Base-by-base conservation (phyloP, 2,113 vertebrate genomes). In the Phasianus colchicus region DNA sequence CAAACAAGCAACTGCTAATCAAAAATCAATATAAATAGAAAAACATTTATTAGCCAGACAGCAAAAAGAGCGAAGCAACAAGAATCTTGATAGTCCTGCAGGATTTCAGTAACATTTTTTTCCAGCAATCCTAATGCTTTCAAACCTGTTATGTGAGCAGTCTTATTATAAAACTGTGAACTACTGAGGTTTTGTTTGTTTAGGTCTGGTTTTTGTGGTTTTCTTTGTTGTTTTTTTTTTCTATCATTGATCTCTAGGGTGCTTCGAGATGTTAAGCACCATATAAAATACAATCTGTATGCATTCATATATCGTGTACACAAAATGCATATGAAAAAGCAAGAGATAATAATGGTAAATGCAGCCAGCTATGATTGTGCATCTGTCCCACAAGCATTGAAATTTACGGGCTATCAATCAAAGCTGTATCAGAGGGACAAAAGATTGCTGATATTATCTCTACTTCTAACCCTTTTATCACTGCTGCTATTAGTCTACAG, bases 391-490 rank as follows among this genome's bases (percentile, higher is more conserved):
- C 55, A 63, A 34, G 29, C 47, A 43, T 82, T 74, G 47, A 17
- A 60, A 74, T 22, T 90, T 84, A 20, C 89, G 61, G 45, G 66
- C 55, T 96, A 87, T 81, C 63, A 95, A 17, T 83, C 30, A 88
- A 90, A 90, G 45, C 17, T 81, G 25, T 52, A 45, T 74, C 72
- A 90, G 65, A 92, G 10, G 42, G 43, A 38, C 20, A 76, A 52
- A 43, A 73, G 55, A 90, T 78, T 92, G 58, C 45, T 90, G 74
- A 72, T 92, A 83, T 72, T 94, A 73, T 63, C 80, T 83, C 36
- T 78, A 52, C 48, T 77, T 47, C 30, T 80, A 29, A 80, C 89
- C 40, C 38, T 88, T 90, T 74, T 77, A 65, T 92, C 82, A 42
- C 45, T 73, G 55, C 36, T 87, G 32, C 60, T 91, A 57, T 86